These are phyloP conservation scores for Agrypnus murinus DNA, from an alignment of 2,888 invertebrate genomes.

Conservation along the genomic window DNA sequence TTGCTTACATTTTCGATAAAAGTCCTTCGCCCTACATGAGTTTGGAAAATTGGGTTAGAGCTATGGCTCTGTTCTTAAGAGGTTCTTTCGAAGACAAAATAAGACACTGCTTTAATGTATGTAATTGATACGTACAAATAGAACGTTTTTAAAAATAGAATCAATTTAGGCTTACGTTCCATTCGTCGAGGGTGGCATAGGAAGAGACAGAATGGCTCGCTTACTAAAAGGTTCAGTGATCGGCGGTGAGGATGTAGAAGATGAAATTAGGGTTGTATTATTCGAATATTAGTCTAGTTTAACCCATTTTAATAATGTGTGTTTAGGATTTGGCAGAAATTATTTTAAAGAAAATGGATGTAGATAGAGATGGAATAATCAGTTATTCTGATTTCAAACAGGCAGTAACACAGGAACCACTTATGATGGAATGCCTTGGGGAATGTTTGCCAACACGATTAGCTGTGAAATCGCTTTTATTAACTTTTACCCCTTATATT, in stretches of 20 bases:
- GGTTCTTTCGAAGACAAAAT: conserved; percentile 81
- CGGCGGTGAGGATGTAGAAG: conserved; percentile 79
- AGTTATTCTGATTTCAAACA: conserved; percentile 79
- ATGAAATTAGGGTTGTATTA: conserved; percentile 76
- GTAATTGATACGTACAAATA: neutral
- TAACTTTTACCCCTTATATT: conserved; percentile 60
- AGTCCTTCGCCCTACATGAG: conserved; percentile 67
- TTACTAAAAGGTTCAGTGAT: conserved; percentile 75
- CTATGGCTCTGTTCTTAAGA: conserved; percentile 81
- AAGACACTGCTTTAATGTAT: conserved; percentile 78
- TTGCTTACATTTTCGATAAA: too few species aligned
- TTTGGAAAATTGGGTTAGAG: conserved; percentile 78
- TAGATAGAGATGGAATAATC: conserved; percentile 83
- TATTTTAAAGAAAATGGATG: conserved; percentile 82
- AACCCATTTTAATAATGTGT: conserved; percentile 38
- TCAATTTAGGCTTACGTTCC: conserved; percentile 78
- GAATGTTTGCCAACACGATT: conserved; percentile 80
- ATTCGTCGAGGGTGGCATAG: conserved; percentile 77
- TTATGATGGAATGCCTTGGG: conserved; percentile 83
- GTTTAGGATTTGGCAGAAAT: conserved; percentile 83
- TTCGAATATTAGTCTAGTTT: neutral
- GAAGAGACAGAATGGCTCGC: conserved; percentile 83
- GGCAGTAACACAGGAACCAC: conserved; percentile 78
- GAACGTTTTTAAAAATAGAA: neutral
- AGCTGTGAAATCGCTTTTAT: conserved; percentile 68